A percentile compares a stretch with the other conserved stretches of the same genome.
Evolutionary conservation across 2,797 vertebrate genomes (phyloP).

Genomic region (Hyperoplus immaculatus): DNA sequence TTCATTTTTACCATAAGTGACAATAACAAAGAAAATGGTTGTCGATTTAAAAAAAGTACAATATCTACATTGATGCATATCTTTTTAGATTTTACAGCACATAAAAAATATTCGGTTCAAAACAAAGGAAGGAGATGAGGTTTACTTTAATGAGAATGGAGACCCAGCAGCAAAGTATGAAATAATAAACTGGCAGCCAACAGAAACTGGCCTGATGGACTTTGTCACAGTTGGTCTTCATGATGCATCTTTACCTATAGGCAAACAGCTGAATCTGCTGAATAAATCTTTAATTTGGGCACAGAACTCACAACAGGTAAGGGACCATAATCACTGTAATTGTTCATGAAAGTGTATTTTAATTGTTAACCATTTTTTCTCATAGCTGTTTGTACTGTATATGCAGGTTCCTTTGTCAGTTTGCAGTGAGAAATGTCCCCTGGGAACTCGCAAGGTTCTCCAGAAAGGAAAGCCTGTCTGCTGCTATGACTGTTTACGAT

Average conservation of each 20-base stretch:
- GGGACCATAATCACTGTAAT: neutral
- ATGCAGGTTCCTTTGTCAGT: slow-evolving; percentile 76
- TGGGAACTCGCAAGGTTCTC: slow-evolving; percentile 76
- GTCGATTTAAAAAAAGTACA: neutral
- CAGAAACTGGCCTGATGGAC: slow-evolving; percentile 47
- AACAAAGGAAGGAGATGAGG: slow-evolving; percentile 81
- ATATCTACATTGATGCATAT: neutral
- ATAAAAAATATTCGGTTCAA: slow-evolving; percentile 68
- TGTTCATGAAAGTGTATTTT: too few species aligned
- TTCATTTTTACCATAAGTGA: neutral
- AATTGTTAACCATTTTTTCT: neutral
- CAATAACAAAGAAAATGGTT: too few species aligned
- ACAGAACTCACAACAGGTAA: slow-evolving; percentile 63
- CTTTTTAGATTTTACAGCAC: slow-evolving; percentile 74
- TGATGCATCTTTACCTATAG: slow-evolving; percentile 69
- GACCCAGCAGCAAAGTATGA: slow-evolving; percentile 82
- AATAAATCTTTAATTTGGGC: slow-evolving; percentile 73
- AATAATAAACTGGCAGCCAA: slow-evolving; percentile 81
- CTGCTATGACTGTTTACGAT: slow-evolving; percentile 81
- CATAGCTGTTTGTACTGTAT: neutral
- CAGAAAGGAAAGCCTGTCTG: slow-evolving; percentile 80
- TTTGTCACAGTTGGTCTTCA: slow-evolving; percentile 79
- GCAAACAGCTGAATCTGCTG: slow-evolving; percentile 66
- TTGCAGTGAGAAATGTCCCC: slow-evolving; percentile 76
- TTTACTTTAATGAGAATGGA: slow-evolving; percentile 81